Evolutionary conservation across 2,113 vertebrate genomes (phyloP), one percentile per base, ranked within the genome.

Genomic region (Murina feae): DNA sequence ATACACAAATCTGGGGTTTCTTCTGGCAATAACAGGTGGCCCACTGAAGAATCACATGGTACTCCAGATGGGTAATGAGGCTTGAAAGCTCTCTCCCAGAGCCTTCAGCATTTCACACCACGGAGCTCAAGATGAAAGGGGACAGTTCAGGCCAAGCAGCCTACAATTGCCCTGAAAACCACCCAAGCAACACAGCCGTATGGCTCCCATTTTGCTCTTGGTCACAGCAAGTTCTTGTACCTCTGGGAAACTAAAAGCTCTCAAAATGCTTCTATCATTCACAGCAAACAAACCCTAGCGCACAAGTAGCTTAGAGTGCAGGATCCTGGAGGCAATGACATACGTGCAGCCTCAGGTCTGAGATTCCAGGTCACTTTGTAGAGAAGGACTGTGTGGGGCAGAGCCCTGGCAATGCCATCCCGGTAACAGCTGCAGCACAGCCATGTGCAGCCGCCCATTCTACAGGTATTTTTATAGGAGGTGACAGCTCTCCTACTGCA

Each of bases 401-500:
- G 66, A 68, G 82, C 39, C 76, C 80, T 90, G 92, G 94, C 94
- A 93, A 18, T 10, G 69, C 84, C 87, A 71, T 65, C 75, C 37
- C 30, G 37, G 80, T 23, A 32, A 76, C 94, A 96, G 95, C 94
- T 95, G 96, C 42, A 5, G 55, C 49, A 20, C 1, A 69, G 51
- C 49, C 63, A 5, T 66, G 89, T 42, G 81, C 18, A 39, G 83
- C 95, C 44, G 79, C 72, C 93, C 72, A 37, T 76, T 86, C 86
- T 66, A 66, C 80, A 87, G 87, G 81, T 78, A 51, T 82, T 37
- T 85, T 95, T 84, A 91, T 71, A 76, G 76, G 90, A 96, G 58
- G 10, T 96, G 97, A 96, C 96, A 95, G 95, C 65, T 96, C 76
- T 81, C 92, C 90, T 47, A 9, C 87, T 6, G 39, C 69, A 87